phyloP scores from a whole-genome alignment of 92 coral and sea anemone genomes.

The Umimayanthus kanabou region DNA sequence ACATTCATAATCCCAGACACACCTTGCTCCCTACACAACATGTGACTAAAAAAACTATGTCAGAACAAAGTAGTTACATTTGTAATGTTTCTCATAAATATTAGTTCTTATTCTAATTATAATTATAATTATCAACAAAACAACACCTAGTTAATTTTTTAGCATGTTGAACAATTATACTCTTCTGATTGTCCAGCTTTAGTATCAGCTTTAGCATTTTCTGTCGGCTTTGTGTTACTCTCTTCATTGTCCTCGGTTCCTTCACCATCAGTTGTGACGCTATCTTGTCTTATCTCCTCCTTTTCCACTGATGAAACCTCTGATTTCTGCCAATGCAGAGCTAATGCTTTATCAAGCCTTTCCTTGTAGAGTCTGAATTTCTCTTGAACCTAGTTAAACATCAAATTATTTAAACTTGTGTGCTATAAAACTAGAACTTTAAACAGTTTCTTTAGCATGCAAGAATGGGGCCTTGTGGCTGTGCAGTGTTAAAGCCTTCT shows the following conservation, averaged over 20 bases:
- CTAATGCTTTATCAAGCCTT: conserved; percentile 75
- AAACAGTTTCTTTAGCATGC: background rate
- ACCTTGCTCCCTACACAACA: no score
- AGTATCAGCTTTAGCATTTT: background rate
- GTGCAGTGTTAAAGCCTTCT: conserved; percentile 70
- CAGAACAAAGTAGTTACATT: no score
- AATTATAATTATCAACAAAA: no score
- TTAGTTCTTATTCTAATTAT: no score
- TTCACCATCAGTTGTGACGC: background rate
- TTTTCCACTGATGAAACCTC: background rate
- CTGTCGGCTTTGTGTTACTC: background rate
- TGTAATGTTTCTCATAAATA: no score
- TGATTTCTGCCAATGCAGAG: conserved; percentile 41
- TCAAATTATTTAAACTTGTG: background rate
- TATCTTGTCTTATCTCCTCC: conserved; percentile 16
- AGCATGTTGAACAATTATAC: background rate
- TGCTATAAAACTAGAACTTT: background rate
- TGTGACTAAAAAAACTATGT: no score
- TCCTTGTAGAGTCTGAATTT: conserved; percentile 89
- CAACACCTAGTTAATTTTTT: no score
- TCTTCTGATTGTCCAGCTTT: background rate
- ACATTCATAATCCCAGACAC: no score
- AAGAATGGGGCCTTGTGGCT: conserved; percentile 15
- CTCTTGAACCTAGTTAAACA: conserved; percentile 67
- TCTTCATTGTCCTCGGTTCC: background rate